phyloP scores from a whole-genome alignment of 2,113 vertebrate species.

The Dermatemys mawii region DNA sequence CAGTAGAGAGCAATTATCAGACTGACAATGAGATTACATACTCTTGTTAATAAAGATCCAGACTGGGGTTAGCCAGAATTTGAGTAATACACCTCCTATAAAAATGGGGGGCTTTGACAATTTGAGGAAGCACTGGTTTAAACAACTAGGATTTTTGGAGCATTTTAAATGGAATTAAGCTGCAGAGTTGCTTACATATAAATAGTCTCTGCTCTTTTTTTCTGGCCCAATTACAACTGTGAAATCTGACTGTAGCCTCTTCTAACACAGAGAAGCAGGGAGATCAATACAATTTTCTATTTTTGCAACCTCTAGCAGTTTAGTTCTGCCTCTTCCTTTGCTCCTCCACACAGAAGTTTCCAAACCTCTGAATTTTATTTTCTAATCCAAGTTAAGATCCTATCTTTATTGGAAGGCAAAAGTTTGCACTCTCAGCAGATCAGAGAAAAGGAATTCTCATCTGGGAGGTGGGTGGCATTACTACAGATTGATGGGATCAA shows the following conservation, averaged over 20 bases:
- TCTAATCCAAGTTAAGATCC: background rate
- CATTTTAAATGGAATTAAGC: background rate
- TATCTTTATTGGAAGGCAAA: background rate
- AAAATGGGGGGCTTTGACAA: background rate
- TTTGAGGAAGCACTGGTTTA: background rate
- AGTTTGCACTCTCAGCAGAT: rapidly evolving
- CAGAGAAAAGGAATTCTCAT: rapidly evolving
- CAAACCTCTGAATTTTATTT: background rate
- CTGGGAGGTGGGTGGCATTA: background rate
- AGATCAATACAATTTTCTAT: background rate
- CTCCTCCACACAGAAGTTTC: background rate
- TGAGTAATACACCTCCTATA: background rate
- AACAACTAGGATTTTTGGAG: background rate
- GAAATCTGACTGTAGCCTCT: background rate
- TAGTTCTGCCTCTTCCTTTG: background rate
- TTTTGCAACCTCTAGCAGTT: background rate
- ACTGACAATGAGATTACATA: background rate
- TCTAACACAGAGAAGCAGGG: background rate
- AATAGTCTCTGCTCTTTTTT: background rate
- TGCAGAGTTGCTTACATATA: background rate
- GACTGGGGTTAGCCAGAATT: background rate
- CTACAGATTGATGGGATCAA: background rate
- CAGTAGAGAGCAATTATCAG: background rate
- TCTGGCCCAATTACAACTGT: background rate
- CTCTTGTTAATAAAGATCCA: background rate